A percentile compares a stretch with the other conserved stretches of the same genome.
phyloP scores from a whole-genome alignment of 2,888 invertebrate species.

The Chydorus sphaericus region DNA sequence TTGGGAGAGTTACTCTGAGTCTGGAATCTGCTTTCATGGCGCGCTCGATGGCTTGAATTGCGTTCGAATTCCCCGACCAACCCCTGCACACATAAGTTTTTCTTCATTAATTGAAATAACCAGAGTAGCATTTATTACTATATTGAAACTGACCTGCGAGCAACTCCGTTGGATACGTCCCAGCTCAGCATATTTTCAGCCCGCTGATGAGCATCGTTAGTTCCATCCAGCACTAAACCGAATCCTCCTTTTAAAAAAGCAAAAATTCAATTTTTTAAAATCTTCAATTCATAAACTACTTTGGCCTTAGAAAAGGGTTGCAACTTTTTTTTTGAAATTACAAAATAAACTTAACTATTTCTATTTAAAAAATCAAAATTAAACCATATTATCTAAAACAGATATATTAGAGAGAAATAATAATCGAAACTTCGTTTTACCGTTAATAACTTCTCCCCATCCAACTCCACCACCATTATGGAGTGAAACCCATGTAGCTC shows the following conservation, averaged over 20 bases:
- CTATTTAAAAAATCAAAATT: too few species aligned
- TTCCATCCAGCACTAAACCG: conserved; percentile 42
- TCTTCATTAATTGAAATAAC: too few species aligned
- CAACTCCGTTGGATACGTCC: conserved; percentile 45
- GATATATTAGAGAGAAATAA: too few species aligned
- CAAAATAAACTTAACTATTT: too few species aligned
- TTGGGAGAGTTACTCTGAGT: conserved; percentile 37
- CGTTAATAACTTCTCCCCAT: conserved; percentile 47
- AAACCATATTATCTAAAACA: too few species aligned
- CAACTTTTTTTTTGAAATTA: too few species aligned
- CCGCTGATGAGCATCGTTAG: conserved; percentile 31
- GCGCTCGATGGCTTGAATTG: conserved; percentile 34
- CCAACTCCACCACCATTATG: conserved; percentile 43
- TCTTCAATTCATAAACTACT: not conserved
- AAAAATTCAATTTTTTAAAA: not conserved
- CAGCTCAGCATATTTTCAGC: conserved; percentile 38
- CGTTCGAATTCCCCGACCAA: conserved; percentile 41
- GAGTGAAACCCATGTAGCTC: conserved; percentile 45
- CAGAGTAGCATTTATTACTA: too few species aligned
- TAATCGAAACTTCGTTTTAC: too few species aligned
- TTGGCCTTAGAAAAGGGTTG: not conserved
- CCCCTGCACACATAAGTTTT: too few species aligned
- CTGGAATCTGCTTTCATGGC: conserved; percentile 33
- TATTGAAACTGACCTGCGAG: conserved; percentile 23
- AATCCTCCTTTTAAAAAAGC: conserved; percentile 30